These are phyloP conservation scores for Podarcis lilfordi DNA, from an alignment of 2,797 vertebrate species.

Conservation along the genomic window DNA sequence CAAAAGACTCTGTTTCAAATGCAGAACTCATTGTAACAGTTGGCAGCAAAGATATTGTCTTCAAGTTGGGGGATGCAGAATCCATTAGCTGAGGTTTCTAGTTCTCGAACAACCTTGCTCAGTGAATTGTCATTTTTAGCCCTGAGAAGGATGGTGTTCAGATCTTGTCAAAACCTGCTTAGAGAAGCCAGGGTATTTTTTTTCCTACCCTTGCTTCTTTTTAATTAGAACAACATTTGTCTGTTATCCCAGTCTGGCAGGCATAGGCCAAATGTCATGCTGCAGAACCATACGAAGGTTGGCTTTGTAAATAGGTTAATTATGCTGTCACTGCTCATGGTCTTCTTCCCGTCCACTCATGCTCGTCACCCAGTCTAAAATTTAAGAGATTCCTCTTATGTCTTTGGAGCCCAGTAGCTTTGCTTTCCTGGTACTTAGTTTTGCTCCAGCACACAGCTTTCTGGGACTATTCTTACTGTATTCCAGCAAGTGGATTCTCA, in stretches of 20 bases:
- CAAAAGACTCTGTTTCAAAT: neutral
- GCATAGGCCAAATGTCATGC: constrained; percentile 16
- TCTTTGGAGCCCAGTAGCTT: neutral
- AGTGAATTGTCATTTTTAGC: neutral
- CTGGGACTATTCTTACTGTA: neutral
- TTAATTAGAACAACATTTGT: constrained; percentile 38
- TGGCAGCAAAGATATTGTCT: neutral
- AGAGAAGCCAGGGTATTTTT: neutral
- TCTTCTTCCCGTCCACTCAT: neutral
- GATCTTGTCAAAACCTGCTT: constrained; percentile 13
- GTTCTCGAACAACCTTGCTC: neutral
- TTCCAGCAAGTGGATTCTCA: neutral
- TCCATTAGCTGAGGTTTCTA: neutral
- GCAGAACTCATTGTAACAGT: neutral
- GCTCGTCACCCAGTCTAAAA: neutral
- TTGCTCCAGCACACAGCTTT: neutral
- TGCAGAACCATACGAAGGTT: constrained; percentile 3
- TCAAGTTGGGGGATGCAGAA: neutral
- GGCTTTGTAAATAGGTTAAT: constrained; percentile 33
- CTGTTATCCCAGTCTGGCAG: constrained; percentile 6
- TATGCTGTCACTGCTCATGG: neutral
- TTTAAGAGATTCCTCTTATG: neutral
- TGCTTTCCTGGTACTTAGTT: neutral
- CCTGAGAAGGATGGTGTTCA: neutral
- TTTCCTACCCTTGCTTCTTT: neutral